Percentiles rank a stretch among this genome's conserved stretches.
phyloP scores from a whole-genome alignment of 2,113 vertebrate genomes.

The Sturnira hondurensis region DNA sequence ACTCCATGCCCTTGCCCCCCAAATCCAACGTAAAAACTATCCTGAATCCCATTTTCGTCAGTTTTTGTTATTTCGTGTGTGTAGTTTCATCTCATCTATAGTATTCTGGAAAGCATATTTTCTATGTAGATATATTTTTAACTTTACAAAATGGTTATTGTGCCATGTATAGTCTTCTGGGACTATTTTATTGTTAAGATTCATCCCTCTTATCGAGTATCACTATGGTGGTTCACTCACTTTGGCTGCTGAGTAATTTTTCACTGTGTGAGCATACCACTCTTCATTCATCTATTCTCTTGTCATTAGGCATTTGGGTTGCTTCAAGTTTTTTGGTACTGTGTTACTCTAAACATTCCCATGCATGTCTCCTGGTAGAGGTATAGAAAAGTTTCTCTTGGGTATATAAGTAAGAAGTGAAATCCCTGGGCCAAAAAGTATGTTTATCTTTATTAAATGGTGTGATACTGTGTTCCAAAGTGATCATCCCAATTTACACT shows the following conservation, averaged over 20 bases:
- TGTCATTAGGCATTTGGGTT: not conserved
- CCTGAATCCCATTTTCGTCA: not conserved
- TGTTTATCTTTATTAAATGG: not conserved
- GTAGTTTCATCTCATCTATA: not conserved
- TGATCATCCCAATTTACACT: not conserved
- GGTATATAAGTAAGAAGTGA: not conserved
- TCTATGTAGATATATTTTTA: not conserved
- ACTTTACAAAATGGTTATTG: not conserved
- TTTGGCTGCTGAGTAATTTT: not conserved
- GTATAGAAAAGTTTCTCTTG: not conserved
- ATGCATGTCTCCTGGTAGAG: not conserved
- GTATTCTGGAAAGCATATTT: not conserved
- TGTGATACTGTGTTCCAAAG: not conserved
- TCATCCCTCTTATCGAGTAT: not conserved
- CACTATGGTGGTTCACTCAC: not conserved
- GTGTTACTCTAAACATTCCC: not conserved
- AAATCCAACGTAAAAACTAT: not conserved
- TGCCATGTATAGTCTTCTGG: not conserved
- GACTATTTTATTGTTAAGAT: not conserved
- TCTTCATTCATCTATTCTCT: not conserved
- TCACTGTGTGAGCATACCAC: not conserved
- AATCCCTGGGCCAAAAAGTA: not conserved
- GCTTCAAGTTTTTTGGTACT: not conserved
- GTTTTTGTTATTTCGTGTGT: not conserved
- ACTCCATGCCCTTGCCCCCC: not conserved